phyloP scores from a whole-genome alignment of 2,888 invertebrate species.

The Pimpla rufipes region DNA sequence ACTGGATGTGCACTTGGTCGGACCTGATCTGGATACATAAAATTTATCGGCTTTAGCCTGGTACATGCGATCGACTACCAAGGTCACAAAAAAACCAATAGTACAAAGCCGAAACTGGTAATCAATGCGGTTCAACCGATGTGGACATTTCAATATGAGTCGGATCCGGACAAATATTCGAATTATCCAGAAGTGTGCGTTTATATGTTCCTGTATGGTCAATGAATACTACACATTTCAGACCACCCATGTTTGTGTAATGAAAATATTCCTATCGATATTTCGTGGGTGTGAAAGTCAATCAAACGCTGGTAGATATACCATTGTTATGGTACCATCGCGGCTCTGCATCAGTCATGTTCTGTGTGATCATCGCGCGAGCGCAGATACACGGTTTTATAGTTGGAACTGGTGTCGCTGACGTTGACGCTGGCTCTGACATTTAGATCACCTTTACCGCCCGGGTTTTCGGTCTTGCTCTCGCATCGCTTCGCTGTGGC shows the following conservation, averaged over 20 bases:
- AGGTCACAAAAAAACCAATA: too few relatives aligned
- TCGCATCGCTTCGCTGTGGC: neutral
- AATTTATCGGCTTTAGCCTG: too few relatives aligned
- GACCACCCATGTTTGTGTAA: neutral
- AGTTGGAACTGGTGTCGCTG: neutral
- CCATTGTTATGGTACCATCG: conserved; percentile 22
- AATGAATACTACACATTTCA: neutral
- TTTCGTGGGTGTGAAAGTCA: neutral
- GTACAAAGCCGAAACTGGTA: too few relatives aligned
- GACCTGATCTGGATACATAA: too few relatives aligned
- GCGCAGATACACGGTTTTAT: neutral
- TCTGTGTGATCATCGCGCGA: conserved; percentile 31
- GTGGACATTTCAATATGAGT: too few relatives aligned
- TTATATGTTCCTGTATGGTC: too few relatives aligned
- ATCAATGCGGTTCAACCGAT: too few relatives aligned
- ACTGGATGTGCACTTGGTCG: too few relatives aligned
- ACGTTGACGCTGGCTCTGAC: neutral
- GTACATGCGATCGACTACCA: too few relatives aligned
- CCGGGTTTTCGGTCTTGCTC: neutral
- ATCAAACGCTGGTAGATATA: neutral
- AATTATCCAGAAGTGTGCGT: too few relatives aligned
- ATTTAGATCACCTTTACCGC: neutral
- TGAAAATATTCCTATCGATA: conserved; percentile 33
- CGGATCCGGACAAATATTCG: too few relatives aligned
- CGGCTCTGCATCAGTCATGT: neutral